A percentile compares a stretch with the other conserved stretches of the same genome.
Conservation (phyloP, 23 tunicate species). For the Diplosoma virens region DNA sequence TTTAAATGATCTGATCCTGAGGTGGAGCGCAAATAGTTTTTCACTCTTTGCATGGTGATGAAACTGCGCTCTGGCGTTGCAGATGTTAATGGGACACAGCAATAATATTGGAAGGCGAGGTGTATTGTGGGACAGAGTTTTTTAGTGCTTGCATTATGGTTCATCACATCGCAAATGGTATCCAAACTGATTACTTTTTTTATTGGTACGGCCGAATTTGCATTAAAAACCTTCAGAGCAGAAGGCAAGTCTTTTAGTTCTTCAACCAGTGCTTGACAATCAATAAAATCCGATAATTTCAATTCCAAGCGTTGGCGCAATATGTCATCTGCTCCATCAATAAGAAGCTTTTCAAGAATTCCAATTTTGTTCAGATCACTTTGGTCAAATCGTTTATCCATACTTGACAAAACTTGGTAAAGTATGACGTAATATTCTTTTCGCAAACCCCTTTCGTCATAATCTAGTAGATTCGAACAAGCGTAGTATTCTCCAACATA, state of each 20-base stretch:
- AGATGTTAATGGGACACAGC: constrained; percentile 17
- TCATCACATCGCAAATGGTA: constrained; percentile 8
- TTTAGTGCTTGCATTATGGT: constrained; percentile 22
- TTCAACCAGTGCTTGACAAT: no score
- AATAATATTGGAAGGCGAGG: constrained; percentile 17
- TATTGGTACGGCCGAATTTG: no score
- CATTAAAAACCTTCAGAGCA: no score
- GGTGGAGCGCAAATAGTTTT: constrained; percentile 26
- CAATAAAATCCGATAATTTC: no score
- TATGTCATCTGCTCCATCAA: no score
- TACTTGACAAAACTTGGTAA: no score
- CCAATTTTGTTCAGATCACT: background rate
- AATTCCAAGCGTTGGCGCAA: no score
- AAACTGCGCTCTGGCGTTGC: constrained; percentile 30
- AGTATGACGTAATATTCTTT: no score
- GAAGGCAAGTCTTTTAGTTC: no score
- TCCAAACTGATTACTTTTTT: no score
- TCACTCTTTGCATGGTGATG: constrained; percentile 18
- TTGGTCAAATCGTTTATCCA: background rate
- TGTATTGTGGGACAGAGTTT: constrained; percentile 28
- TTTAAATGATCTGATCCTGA: constrained; percentile 17
- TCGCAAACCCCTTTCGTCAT: background rate
- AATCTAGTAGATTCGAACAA: background rate
- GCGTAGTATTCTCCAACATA: no score
- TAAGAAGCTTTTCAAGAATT: no score